A percentile compares a stretch with the other conserved stretches of the same genome.
phyloP scores from a whole-genome alignment of 2,113 vertebrate species.

The Seriola aureovittata region DNA sequence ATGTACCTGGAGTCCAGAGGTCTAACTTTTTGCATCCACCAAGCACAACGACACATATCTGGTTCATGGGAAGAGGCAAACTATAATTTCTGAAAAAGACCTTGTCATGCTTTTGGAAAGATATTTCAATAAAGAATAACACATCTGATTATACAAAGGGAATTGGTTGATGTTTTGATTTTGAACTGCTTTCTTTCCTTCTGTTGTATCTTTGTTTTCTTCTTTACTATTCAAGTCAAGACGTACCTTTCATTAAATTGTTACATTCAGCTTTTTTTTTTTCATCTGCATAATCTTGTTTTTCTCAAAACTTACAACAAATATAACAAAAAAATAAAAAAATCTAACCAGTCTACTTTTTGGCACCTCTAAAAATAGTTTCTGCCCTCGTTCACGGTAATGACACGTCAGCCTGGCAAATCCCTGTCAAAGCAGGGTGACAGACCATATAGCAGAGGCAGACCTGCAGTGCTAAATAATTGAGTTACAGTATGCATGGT shows the following conservation, averaged over 20 bases:
- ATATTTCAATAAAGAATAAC: too few relatives aligned
- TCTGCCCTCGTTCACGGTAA: slow-evolving; percentile 58
- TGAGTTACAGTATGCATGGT: slow-evolving; percentile 65
- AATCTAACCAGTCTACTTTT: neutral
- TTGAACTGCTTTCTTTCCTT: too few relatives aligned
- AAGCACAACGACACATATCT: neutral
- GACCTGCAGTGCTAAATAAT: slow-evolving; percentile 67
- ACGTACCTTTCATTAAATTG: neutral
- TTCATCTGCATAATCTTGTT: neutral
- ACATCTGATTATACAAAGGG: neutral
- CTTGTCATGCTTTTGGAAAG: too few relatives aligned
- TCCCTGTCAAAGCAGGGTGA: slow-evolving; percentile 60
- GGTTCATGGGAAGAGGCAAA: neutral
- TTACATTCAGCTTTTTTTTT: neutral
- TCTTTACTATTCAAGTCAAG: neutral
- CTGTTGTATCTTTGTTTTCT: neutral
- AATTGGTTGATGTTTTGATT: neutral
- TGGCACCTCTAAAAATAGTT: slow-evolving; percentile 55
- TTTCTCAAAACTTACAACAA: neutral
- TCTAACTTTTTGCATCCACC: too few relatives aligned
- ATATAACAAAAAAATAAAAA: neutral
- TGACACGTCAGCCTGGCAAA: slow-evolving; percentile 46
- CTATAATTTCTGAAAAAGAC: too few relatives aligned
- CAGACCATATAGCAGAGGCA: slow-evolving; percentile 41
- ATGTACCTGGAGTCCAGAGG: too few relatives aligned